These are phyloP conservation scores for Panzeria rudis DNA, from an alignment of 2,888 invertebrate species.

Conservation along the genomic window DNA sequence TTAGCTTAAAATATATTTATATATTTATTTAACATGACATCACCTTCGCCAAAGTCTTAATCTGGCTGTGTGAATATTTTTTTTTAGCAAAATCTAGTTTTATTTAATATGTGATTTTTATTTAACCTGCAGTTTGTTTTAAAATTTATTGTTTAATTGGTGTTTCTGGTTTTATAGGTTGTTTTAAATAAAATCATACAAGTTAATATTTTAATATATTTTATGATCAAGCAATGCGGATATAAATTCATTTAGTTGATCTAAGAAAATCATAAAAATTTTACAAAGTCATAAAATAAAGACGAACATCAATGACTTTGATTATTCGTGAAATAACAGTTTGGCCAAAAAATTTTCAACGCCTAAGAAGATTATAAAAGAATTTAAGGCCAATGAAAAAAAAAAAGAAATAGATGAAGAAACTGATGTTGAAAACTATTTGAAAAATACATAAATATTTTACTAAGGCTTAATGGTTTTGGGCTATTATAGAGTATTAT, in stretches of 20 bases:
- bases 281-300: neutral
- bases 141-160: conserved; percentile 15
- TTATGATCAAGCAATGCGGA: conserved; percentile 41
- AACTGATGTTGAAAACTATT: too few species aligned
- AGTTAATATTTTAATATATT: conserved; percentile 23
- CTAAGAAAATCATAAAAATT: neutral
- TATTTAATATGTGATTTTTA: neutral
- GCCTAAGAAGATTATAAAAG: neutral
- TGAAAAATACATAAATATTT: too few species aligned
- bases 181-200: conserved; percentile 31
- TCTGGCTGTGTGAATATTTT: neutral
- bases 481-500: too few species aligned
- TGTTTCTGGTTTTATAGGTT: conserved; percentile 37
- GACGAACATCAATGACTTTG: neutral
- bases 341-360: neutral
- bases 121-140: conserved; percentile 32
- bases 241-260: conserved; percentile 31
- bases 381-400: neutral
- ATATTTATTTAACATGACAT: conserved; percentile 34
- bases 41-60: conserved; percentile 14
- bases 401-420: neutral
- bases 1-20: neutral
- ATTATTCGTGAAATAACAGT: neutral
- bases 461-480: too few species aligned
- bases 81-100: conserved; percentile 50